phyloP scores from a whole-genome alignment of 2,113 vertebrate genomes.

The Budorcas taxicolor region DNA sequence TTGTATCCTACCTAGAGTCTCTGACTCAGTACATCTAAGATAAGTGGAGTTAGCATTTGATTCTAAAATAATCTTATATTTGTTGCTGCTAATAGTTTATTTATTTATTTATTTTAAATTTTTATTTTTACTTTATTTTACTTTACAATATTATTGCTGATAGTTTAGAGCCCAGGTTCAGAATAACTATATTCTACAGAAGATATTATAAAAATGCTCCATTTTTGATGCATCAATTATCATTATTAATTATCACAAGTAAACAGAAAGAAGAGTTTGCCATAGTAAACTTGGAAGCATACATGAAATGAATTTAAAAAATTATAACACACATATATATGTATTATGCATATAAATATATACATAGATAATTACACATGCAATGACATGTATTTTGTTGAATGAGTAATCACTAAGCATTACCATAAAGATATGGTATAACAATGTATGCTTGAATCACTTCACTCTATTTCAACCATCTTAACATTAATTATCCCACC shows the following conservation, averaged over 20 bases:
- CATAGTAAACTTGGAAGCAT: background rate
- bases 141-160: background rate
- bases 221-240: background rate
- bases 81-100: background rate
- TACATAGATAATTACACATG: background rate
- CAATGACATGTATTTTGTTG: background rate
- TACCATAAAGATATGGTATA: background rate
- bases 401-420: background rate
- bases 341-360: background rate
- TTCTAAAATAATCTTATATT: background rate
- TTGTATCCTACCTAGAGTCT: background rate
- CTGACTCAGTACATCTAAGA: background rate
- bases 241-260: background rate
- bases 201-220: background rate
- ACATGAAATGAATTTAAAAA: background rate
- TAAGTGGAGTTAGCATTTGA: background rate
- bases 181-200: background rate
- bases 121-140: too few relatives aligned
- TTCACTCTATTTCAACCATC: background rate
- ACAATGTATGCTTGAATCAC: background rate
- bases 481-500: background rate
- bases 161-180: background rate
- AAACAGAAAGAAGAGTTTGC: background rate
- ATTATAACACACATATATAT: background rate
- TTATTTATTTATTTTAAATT: too few relatives aligned